A percentile compares a stretch with the other conserved stretches of the same genome.
phyloP scores from a whole-genome alignment of 2,113 vertebrate genomes.

The Brevimyrus niger region DNA sequence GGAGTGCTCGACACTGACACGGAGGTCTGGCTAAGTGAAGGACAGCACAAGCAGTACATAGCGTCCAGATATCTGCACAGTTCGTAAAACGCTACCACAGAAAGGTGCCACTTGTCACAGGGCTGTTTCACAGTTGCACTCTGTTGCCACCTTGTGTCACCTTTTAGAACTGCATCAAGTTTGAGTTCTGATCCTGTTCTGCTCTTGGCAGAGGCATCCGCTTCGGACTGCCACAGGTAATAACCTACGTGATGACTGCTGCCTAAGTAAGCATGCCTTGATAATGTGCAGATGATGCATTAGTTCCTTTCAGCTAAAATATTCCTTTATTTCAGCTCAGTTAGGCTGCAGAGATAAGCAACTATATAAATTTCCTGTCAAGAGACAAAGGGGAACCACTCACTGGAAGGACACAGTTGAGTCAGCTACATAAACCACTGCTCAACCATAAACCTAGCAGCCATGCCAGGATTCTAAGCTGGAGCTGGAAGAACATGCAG shows the following conservation, averaged over 20 bases:
- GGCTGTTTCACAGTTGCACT: not conserved
- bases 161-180: not conserved
- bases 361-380: not conserved
- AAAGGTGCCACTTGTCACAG: not conserved
- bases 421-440: not conserved
- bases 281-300: not conserved
- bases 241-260: not conserved
- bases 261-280: not conserved
- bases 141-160: not conserved
- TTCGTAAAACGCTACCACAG: not conserved
- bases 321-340: not conserved
- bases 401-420: not conserved
- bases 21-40: not conserved
- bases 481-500: not conserved
- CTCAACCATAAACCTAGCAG: not conserved
- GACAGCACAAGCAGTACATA: not conserved
- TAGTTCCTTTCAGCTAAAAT: not conserved
- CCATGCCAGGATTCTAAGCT: not conserved
- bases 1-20: not conserved
- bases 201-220: not conserved
- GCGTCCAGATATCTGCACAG: not conserved
- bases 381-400: not conserved
- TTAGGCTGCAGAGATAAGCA: not conserved
- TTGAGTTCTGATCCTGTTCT: not conserved
- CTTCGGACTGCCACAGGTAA: not conserved